phyloP scores from a whole-genome alignment of 1,140 invertebrate genomes.

The Oryctes rhinoceros region DNA sequence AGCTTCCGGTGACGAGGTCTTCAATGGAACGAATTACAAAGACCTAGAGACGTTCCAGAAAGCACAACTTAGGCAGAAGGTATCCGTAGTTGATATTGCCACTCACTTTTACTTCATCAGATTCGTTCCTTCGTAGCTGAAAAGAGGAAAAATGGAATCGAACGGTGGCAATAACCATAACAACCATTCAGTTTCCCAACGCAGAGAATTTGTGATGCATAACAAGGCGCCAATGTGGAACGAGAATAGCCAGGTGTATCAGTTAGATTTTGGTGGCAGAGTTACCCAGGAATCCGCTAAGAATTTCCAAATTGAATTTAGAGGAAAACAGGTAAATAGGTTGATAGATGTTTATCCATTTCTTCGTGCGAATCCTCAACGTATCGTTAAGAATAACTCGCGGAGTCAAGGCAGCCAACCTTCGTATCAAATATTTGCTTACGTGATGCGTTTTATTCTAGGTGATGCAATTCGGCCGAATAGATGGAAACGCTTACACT shows the following conservation, averaged over 20 bases:
- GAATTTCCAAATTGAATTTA: slow-evolving; percentile 99
- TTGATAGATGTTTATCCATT: too few species aligned
- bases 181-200: slow-evolving; percentile 64
- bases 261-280: slow-evolving; percentile 98
- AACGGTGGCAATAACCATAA: slow-evolving; percentile 61
- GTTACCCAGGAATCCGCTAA: slow-evolving; percentile 99
- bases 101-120: neutral
- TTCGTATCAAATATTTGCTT: too few species aligned
- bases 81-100: slow-evolving; percentile 59
- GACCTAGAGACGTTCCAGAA: slow-evolving; percentile 96
- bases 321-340: slow-evolving; percentile 88
- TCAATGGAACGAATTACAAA: slow-evolving; percentile 77
- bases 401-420: too few species aligned
- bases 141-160: slow-evolving; percentile 69
- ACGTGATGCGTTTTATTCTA: slow-evolving; percentile 58
- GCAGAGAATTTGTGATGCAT: slow-evolving; percentile 92
- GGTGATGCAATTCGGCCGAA: slow-evolving; percentile 99
- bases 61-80: slow-evolving; percentile 92
- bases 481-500: slow-evolving; percentile 98
- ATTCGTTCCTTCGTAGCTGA: slow-evolving; percentile 63
- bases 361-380: too few species aligned
- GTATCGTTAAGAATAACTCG: too few species aligned
- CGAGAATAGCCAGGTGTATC: slow-evolving; percentile 98
- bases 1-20: slow-evolving; percentile 70
- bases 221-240: slow-evolving; percentile 99